phyloP scores from a whole-genome alignment of 2,113 vertebrate species.

The Tretioscincus oriximinensis region DNA sequence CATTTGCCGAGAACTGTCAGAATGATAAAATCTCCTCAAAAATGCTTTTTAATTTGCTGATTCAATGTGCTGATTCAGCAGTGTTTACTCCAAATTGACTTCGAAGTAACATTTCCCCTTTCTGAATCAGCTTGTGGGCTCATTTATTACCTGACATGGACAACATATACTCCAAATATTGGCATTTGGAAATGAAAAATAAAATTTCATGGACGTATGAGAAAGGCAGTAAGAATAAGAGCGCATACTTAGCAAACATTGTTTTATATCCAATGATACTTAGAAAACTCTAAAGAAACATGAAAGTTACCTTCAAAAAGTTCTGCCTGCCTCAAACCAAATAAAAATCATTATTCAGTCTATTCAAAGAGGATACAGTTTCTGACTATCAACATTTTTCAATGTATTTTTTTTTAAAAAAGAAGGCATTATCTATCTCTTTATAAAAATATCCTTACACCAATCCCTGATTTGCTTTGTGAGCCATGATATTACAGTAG shows the following conservation, averaged over 20 bases:
- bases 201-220: slow-evolving; percentile 17
- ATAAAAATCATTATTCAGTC: slow-evolving; percentile 78
- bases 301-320: slow-evolving; percentile 80
- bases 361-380: slow-evolving; percentile 74
- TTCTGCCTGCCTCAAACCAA: slow-evolving; percentile 76
- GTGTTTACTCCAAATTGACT: too few species aligned
- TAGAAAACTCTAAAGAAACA: slow-evolving; percentile 58
- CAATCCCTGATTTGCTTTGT: slow-evolving; percentile 77
- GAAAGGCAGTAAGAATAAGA: slow-evolving; percentile 33
- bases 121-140: slow-evolving; percentile 7
- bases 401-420: slow-evolving; percentile 68
- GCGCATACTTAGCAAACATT: neutral
- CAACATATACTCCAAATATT: slow-evolving; percentile 32
- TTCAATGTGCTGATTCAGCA: too few species aligned
- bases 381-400: slow-evolving; percentile 74
- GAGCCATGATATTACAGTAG: slow-evolving; percentile 70
- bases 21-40: too few species aligned
- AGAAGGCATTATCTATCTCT: slow-evolving; percentile 62
- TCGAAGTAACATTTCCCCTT: neutral
- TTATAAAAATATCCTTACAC: slow-evolving; percentile 29
- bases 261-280: neutral
- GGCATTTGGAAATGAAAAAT: slow-evolving; percentile 30
- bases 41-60: too few species aligned
- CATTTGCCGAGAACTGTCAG: too few species aligned
- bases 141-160: slow-evolving; percentile 4